These are phyloP conservation scores for Rhizomys pruinosus DNA, from an alignment of 2,113 vertebrate genomes.

Conservation along the genomic window DNA sequence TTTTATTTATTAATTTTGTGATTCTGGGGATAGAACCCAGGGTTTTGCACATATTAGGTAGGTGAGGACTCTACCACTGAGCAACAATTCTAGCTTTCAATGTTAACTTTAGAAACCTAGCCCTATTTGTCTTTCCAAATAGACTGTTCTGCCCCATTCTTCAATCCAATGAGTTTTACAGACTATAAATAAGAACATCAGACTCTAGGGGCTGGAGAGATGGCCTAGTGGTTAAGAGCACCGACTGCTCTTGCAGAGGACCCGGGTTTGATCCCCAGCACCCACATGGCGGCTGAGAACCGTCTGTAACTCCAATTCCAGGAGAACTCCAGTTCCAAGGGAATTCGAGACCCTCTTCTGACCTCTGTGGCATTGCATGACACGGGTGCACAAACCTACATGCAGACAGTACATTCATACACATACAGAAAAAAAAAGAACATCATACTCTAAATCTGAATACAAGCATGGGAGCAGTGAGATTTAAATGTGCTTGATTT, in stretches of 20 bases:
- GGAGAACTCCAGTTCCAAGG: too few species aligned
- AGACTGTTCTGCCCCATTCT: background rate
- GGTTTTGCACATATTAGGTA: background rate
- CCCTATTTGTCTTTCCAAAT: constrained; percentile 39
- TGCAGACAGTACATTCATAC: too few species aligned
- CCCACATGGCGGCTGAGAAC: too few species aligned
- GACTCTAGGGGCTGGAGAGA: too few species aligned
- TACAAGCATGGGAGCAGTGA: background rate
- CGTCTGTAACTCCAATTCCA: too few species aligned
- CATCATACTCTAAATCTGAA: constrained; percentile 10
- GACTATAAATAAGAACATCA: background rate
- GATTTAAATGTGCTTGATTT: background rate
- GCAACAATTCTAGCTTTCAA: background rate
- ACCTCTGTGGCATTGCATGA: too few species aligned
- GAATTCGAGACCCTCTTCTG: too few species aligned
- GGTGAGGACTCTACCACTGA: background rate
- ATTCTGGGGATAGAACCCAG: background rate
- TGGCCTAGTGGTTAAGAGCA: too few species aligned
- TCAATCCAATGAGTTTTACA: background rate
- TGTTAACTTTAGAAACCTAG: background rate
- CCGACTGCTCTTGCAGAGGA: too few species aligned
- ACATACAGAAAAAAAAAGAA: background rate
- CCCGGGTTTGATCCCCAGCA: too few species aligned
- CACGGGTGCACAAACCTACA: too few species aligned
- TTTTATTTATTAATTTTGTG: constrained; percentile 28